phyloP scores from a whole-genome alignment of 2,888 invertebrate species.

The Lypha dubia region DNA sequence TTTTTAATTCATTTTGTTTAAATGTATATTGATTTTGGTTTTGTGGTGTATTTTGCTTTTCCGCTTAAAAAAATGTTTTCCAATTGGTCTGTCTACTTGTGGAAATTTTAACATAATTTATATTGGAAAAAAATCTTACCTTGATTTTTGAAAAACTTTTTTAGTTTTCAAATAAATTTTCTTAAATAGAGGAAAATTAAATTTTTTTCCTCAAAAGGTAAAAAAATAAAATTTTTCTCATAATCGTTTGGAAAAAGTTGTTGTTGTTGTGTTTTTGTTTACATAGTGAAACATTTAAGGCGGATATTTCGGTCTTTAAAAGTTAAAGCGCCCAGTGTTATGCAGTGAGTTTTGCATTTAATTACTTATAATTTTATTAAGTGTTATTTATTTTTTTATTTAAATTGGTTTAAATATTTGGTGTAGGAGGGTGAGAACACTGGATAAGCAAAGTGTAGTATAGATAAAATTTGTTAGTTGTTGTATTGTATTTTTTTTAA shows the following conservation, averaged over 20 bases:
- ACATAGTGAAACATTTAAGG: slow-evolving; percentile 81
- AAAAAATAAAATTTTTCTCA: slow-evolving; percentile 67
- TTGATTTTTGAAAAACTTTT: slow-evolving; percentile 43
- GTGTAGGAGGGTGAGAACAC: slow-evolving; percentile 79
- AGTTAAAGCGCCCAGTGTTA: slow-evolving; percentile 81
- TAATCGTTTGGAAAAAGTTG: slow-evolving; percentile 24
- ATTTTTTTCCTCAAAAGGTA: slow-evolving; percentile 56
- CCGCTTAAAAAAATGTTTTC: slow-evolving; percentile 41
- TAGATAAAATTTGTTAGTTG: slow-evolving; percentile 59
- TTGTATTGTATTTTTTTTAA: slow-evolving; percentile 22
- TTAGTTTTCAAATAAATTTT: slow-evolving; percentile 14
- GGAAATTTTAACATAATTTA: neutral
- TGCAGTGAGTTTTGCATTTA: slow-evolving; percentile 70
- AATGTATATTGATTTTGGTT: neutral
- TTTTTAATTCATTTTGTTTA: neutral
- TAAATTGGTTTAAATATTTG: slow-evolving; percentile 47
- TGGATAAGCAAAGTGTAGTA: slow-evolving; percentile 78
- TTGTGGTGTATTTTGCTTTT: slow-evolving; percentile 37
- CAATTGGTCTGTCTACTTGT: slow-evolving; percentile 30
- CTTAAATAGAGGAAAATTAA: slow-evolving; percentile 40
- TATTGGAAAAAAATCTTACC: slow-evolving; percentile 62
- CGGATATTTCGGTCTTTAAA: slow-evolving; percentile 82
- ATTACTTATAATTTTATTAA: slow-evolving; percentile 38
- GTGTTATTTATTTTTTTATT: slow-evolving; percentile 53
- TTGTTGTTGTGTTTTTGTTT: slow-evolving; percentile 65